phyloP scores from a whole-genome alignment of 2,888 invertebrate genomes.

The Sinotaia quadrata region DNA sequence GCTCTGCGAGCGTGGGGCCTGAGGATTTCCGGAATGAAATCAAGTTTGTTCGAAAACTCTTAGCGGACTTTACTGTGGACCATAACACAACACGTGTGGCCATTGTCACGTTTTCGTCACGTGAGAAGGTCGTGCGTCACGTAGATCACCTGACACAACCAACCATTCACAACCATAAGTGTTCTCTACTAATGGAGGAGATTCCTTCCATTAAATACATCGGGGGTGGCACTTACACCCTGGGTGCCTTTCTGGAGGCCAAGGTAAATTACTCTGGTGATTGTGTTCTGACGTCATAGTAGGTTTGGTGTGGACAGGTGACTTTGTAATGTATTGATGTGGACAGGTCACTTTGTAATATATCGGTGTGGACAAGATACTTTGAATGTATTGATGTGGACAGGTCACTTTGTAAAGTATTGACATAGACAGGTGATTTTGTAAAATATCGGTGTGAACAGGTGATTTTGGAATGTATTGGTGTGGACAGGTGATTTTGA shows the following conservation, averaged over 20 bases:
- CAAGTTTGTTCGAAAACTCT: conserved; percentile 79
- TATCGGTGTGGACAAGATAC: too few relatives aligned
- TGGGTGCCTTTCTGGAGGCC: conserved; percentile 80
- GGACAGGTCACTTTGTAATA: too few relatives aligned
- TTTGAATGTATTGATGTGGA: too few relatives aligned
- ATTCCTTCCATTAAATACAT: conserved; percentile 77
- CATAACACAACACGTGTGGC: conserved; percentile 78
- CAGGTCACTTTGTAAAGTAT: too few relatives aligned
- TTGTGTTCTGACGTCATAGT: too few relatives aligned
- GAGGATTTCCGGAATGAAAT: conserved; percentile 80
- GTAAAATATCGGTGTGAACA: too few relatives aligned
- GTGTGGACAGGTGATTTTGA: too few relatives aligned
- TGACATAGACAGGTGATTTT: too few relatives aligned
- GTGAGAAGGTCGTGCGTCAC: conserved; percentile 75
- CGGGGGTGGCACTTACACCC: conserved; percentile 81
- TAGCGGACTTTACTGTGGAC: conserved; percentile 79
- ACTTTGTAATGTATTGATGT: too few relatives aligned
- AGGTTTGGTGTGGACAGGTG: too few relatives aligned
- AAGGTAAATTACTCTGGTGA: too few relatives aligned
- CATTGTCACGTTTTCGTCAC: conserved; percentile 79
- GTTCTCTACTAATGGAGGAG: conserved; percentile 78
- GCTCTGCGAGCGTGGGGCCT: conserved; percentile 80
- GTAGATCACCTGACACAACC: conserved; percentile 78
- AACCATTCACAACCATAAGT: conserved; percentile 77
- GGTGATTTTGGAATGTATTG: too few relatives aligned